Percentiles rank a stretch among this genome's conserved stretches.
These are phyloP conservation scores for Nautilus pompilius DNA, from an alignment of 1,140 invertebrate genomes.

Conservation along the genomic window DNA sequence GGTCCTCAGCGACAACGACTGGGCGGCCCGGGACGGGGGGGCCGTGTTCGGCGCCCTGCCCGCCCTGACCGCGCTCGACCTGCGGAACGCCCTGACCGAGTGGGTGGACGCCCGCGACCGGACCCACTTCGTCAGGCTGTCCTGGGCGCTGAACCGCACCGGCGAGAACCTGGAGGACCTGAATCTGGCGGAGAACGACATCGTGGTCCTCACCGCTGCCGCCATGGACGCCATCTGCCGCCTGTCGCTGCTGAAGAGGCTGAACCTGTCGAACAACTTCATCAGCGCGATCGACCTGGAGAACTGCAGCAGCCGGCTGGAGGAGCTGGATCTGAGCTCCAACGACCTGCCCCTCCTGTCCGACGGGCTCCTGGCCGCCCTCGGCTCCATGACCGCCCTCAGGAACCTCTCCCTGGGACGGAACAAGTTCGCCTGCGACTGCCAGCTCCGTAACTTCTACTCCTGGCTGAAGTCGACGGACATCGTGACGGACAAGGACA, in stretches of 20 bases:
- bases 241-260: constrained; percentile 2
- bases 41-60: constrained; percentile 10
- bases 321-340: constrained; percentile 8
- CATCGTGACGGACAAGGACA: background rate
- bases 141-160: constrained; percentile 10
- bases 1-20: constrained; percentile 16
- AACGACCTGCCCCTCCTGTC: constrained; percentile 8
- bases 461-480: constrained; percentile 10
- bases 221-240: constrained; percentile 13
- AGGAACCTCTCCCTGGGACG: constrained; percentile 6
- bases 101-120: background rate
- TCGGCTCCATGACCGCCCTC: constrained; percentile 1
- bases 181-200: constrained; percentile 15
- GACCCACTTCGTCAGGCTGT: constrained; percentile 7
- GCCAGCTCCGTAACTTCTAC: constrained; percentile 10
- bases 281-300: constrained; percentile 1
- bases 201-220: constrained; percentile 6
- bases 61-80: constrained; percentile 5
- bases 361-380: constrained; percentile 4
- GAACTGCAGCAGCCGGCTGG: constrained; percentile 6
- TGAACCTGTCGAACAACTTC: constrained; percentile 16
- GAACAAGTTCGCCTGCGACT: constrained; percentile 15
- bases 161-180: constrained; percentile 9
- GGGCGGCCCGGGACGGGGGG: constrained; percentile 3
- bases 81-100: constrained; percentile 13